These are phyloP conservation scores for Drosophila infuscata DNA, from an alignment of 2,888 invertebrate species.

Conservation along the genomic window DNA sequence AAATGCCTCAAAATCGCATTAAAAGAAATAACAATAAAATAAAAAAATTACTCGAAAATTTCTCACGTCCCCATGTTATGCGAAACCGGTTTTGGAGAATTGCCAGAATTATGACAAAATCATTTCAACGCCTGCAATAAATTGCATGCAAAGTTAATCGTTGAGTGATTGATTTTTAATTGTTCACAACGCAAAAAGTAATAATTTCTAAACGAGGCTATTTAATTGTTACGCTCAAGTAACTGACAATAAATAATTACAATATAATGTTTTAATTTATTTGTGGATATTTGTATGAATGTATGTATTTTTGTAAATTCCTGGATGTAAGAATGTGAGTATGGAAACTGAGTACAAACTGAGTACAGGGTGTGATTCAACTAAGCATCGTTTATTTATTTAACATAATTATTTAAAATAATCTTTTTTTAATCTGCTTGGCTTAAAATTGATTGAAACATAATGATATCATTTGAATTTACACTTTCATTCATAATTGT, in stretches of 20 bases:
- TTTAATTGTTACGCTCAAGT: neutral
- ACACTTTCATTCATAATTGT: neutral
- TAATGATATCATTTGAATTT: neutral
- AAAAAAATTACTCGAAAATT: conserved; percentile 37
- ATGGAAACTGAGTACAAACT: neutral
- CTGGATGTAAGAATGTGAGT: neutral
- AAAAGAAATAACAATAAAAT: conserved; percentile 40
- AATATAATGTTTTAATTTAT: neutral
- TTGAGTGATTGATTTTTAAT: conserved; percentile 34
- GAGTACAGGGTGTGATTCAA: neutral
- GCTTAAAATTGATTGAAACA: neutral
- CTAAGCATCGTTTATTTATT: neutral
- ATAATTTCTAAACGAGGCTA: neutral
- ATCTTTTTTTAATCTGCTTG: neutral
- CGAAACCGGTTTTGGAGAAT: conserved; percentile 45
- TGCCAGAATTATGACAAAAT: conserved; percentile 49
- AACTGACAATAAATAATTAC: neutral
- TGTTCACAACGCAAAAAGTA: neutral
- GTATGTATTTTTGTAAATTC: neutral
- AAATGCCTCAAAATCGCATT: conserved; percentile 58
- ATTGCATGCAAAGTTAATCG: conserved; percentile 23
- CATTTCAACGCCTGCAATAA: conserved; percentile 43
- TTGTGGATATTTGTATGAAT: neutral
- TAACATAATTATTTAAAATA: neutral
- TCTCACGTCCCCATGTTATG: conserved; percentile 56